phyloP scores from a whole-genome alignment of 2,888 invertebrate genomes.

The Oxycera nigricornis region DNA sequence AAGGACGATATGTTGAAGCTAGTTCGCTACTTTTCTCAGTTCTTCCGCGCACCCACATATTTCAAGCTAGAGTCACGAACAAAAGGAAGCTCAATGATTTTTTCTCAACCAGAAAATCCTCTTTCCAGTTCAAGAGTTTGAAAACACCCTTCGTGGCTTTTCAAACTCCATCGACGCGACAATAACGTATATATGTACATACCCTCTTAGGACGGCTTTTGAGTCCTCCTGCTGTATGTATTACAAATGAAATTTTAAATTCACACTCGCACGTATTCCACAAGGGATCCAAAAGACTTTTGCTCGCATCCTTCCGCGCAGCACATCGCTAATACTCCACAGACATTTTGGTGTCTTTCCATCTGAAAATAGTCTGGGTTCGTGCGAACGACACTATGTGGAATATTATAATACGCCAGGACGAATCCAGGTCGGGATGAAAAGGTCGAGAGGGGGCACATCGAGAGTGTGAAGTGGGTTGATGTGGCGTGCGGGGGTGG shows the following conservation, averaged over 20 bases:
- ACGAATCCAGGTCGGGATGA: neutral
- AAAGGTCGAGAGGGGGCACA: constrained; percentile 12
- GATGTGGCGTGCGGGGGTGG: no score
- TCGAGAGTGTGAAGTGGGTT: neutral
- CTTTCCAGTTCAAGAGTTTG: neutral
- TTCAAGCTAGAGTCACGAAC: neutral
- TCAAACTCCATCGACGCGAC: constrained; percentile 4
- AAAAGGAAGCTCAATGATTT: neutral
- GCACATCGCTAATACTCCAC: constrained; percentile 3
- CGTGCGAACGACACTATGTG: constrained; percentile 4
- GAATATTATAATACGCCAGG: constrained; percentile 23
- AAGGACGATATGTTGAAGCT: no score
- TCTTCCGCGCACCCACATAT: neutral
- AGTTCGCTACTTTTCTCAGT: neutral
- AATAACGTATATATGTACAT: neutral
- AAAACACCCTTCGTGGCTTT: constrained; percentile 31
- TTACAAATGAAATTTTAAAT: constrained; percentile 48
- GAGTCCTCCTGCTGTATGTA: constrained; percentile 39
- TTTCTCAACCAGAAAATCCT: constrained; percentile 8
- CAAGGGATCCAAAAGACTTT: constrained; percentile 40
- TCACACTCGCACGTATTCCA: constrained; percentile 45
- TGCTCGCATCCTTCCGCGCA: neutral
- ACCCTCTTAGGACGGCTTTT: neutral
- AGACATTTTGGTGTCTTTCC: constrained; percentile 28
- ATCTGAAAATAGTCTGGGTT: constrained; percentile 25